Base-by-base conservation (phyloP, 2,113 vertebrate species). In the Psittacula cyanocephala region DNA sequence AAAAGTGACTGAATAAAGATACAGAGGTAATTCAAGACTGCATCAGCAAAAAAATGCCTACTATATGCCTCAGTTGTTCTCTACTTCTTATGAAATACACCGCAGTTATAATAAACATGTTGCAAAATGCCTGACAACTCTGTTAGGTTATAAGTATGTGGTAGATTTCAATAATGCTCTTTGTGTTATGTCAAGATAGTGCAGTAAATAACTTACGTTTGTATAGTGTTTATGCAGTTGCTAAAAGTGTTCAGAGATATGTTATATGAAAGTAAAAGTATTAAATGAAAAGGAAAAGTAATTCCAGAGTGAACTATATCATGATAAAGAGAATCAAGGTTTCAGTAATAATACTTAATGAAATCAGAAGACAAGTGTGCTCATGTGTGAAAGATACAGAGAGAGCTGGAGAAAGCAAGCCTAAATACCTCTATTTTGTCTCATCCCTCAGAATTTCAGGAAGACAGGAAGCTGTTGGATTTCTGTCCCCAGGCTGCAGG, bases 311-410 rank as follows among this genome's bases (percentile, higher is more conserved):
- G 20, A 88, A 81, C 27, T n/a, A 10, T 49, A 17, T 41, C 2
- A 33, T 17, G 39, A 52, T 29, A 47, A 63, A 81, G 43, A 46
- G 43, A 71, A 71, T 35, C 23, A 41, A 68, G 39, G 6, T 82
- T 53, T 12, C 78, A 50, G 44, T 13, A 43, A 9, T 4, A 31
- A 12, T 24, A 2, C 15, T 23, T 10, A 13, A 18, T 10, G 11
- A 13, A 46, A 16, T 22, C 33, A 29, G 46, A 28, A 44, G 9
- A 63, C 25, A 14, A 27, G 9, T 2, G 7, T 27, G 17, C 17
- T 5, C 2, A 2, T 3, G 17, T 4, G 12, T 39, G 43, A 35
- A 12, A 46, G 20, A 5, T 2, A 18, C 1, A 3, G 29, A 35
- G 37, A 20, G 53, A 39, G 55, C 0, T 29, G 41, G 25, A 44